Conservation (phyloP, 2,797 vertebrate species). For the Pseudochromis fuscus region DNA sequence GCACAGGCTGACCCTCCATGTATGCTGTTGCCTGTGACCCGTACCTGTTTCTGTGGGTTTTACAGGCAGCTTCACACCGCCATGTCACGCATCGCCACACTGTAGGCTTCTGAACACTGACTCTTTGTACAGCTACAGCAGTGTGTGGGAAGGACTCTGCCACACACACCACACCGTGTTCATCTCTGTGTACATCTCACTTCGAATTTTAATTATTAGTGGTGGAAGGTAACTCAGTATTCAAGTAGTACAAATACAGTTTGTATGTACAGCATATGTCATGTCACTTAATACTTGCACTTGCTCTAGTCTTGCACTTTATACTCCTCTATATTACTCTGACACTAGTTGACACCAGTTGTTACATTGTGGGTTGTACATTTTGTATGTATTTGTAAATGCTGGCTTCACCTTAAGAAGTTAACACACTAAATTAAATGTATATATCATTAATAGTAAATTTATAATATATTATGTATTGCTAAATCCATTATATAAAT, state of each 20-base stretch:
- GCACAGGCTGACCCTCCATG: constrained; percentile 69
- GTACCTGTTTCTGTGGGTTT: constrained; percentile 80
- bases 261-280: background rate
- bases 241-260: too few species aligned
- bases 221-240: background rate
- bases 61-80: constrained; percentile 78
- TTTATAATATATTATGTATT: background rate
- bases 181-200: constrained; percentile 25
- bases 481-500: background rate
- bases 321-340: background rate
- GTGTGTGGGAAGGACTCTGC: constrained; percentile 68
- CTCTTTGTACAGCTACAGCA: constrained; percentile 73
- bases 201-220: constrained; percentile 7
- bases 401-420: background rate
- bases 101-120: constrained; percentile 78
- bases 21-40: constrained; percentile 79
- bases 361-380: background rate
- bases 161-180: constrained; percentile 39
- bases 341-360: background rate
- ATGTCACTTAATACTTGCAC: background rate
- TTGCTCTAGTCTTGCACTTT: background rate
- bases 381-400: background rate
- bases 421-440: background rate
- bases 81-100: constrained; percentile 74
- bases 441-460: background rate